Evolutionary conservation across 2,888 invertebrate genomes (phyloP), one percentile per base, ranked within the genome.

Genomic region (Macrophya annulata): DNA sequence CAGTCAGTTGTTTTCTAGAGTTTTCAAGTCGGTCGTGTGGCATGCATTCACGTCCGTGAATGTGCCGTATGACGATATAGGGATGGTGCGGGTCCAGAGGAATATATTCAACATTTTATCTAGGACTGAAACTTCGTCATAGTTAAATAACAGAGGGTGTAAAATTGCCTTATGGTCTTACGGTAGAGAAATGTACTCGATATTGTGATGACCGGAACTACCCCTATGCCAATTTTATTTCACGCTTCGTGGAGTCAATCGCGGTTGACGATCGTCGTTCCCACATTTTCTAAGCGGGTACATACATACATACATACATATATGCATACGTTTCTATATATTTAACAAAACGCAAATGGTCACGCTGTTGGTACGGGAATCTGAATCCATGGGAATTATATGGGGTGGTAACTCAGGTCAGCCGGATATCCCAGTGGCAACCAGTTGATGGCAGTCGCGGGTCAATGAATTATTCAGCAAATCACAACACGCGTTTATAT

Each of bases 321-420:
- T 0, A n/a, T 31, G 25, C 25, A 25, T 51, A 31, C 51, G 37
- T 17, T 51, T 8, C 8, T 10, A 48, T 37, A 48, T 37, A 21
- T 48, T 12, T 51, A 12, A 37, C 17, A 17, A 55, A 31, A 77
- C 55, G 77, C 31, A 37, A 77, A 77, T 77, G 51, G 77, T 77
- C 55, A 77, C 77, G 77, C 31, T 43, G 77, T 77, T n/a, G 17
- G 31, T 15, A 77, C 37, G 81, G 43, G 81, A 81, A 81, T 59
- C 43, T 21, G n/a, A 40, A 68, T 83, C 83, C 17, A 83, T 83
- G 83, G 83, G 83, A 83, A 83, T 83, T 83, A 62, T 48, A 83
- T 59, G 68, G 83, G 68, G 68, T 83, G 83, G 48, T 37, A 48
- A 40, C 12, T 83, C 83, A 40, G 71, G 83, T 83, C 48, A 51